Conservation (phyloP, 2,113 vertebrate genomes). For the Baryphthengus martii region DNA sequence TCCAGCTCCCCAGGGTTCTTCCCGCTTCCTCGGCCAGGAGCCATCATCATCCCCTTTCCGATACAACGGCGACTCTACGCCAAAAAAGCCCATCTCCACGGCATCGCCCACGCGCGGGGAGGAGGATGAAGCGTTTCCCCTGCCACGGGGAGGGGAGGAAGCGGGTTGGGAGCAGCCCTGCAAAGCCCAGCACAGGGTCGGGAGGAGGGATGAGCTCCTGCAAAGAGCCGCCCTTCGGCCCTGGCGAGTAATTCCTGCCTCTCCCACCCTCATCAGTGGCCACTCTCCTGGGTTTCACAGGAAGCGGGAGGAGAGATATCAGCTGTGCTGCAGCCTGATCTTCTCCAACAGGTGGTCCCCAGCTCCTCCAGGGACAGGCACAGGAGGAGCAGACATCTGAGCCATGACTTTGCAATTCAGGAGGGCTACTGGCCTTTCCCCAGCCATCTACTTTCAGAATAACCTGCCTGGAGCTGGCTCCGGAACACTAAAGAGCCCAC, state of each 20-base stretch:
- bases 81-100: background rate
- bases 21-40: constrained; percentile 24
- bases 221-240: constrained; percentile 6
- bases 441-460: background rate
- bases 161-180: background rate
- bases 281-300: constrained; percentile 38
- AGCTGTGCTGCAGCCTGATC: constrained; percentile 46
- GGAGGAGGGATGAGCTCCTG: background rate
- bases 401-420: constrained; percentile 53
- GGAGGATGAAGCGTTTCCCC: background rate
- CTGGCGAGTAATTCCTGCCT: background rate
- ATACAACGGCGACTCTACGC: background rate
- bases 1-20: constrained; percentile 28
- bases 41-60: constrained; percentile 32
- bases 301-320: background rate
- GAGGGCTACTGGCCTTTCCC: background rate
- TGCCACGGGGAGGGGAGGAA: background rate
- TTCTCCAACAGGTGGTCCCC: constrained; percentile 51
- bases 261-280: background rate
- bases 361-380: constrained; percentile 48
- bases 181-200: background rate
- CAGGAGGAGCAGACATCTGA: constrained; percentile 52
- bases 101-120: background rate
- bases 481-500: background rate
- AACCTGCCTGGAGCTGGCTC: background rate